phyloP scores from a whole-genome alignment of 1,140 invertebrate genomes.

The Bradysia coprophila region DNA sequence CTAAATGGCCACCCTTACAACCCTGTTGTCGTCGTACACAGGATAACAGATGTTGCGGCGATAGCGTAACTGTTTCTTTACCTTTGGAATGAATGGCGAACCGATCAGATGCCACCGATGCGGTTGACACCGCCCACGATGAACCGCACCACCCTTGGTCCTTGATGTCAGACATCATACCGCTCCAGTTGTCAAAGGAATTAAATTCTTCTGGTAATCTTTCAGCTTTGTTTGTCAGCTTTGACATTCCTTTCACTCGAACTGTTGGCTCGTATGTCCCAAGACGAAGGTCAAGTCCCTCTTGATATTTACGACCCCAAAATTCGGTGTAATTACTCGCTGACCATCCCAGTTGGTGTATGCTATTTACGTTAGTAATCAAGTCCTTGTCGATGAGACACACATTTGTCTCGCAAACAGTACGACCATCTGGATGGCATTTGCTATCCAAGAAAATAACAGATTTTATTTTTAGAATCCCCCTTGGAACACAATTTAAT shows the following conservation, averaged over 20 bases:
- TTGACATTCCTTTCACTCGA: conserved; percentile 47
- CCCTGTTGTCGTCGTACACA: conserved; percentile 64
- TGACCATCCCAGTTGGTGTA: conserved; percentile 39
- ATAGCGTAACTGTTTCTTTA: conserved; percentile 43
- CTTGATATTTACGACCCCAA: conserved; percentile 61
- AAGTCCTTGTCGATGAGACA: conserved; percentile 56
- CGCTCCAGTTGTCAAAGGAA: conserved; percentile 47
- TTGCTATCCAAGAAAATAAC: conserved; percentile 38
- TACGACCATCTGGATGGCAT: conserved; percentile 31
- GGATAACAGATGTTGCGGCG: conserved; percentile 68
- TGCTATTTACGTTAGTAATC: conserved; percentile 42
- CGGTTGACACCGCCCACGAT: conserved; percentile 83
- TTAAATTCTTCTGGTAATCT: conserved; percentile 53
- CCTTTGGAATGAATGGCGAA: conserved; percentile 69
- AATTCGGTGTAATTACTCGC: conserved; percentile 67
- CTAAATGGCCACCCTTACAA: conserved; percentile 73
- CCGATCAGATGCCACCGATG: conserved; percentile 58
- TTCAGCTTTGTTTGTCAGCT: conserved; percentile 40
- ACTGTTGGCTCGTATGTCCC: conserved; percentile 36
- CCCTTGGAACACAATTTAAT: too few relatives aligned
- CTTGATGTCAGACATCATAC: conserved; percentile 44
- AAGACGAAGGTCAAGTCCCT: conserved; percentile 56
- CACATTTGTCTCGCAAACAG: conserved; percentile 47
- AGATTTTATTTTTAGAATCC: too few relatives aligned
- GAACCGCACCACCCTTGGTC: conserved; percentile 87